phyloP scores from a whole-genome alignment of 2,113 vertebrate species.

The Electrona antarctica region DNA sequence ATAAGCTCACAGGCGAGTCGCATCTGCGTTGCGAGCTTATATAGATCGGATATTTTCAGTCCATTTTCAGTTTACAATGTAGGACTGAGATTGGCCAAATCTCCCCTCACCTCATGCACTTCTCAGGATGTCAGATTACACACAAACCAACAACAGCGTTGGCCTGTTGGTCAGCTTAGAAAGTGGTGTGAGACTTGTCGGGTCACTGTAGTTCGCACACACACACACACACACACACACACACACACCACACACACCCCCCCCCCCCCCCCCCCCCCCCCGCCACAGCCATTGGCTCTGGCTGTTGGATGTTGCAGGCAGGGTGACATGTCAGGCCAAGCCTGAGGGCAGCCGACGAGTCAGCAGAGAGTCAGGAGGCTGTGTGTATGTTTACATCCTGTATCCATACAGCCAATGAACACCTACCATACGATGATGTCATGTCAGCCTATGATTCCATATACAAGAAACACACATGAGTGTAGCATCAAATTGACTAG shows the following conservation, averaged over 20 bases:
- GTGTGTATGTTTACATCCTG: background rate
- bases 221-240: constrained; percentile 1
- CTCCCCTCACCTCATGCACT: constrained; percentile 13
- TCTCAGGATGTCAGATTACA: constrained; percentile 36
- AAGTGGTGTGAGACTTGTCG: constrained; percentile 2
- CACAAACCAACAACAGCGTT: constrained; percentile 21
- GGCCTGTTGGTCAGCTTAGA: background rate
- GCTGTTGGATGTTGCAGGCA: constrained; percentile 54
- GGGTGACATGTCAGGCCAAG: constrained; percentile 34
- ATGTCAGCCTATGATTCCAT: too few species aligned
- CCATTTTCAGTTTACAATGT: constrained; percentile 1
- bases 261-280: background rate
- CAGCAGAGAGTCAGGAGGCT: background rate
- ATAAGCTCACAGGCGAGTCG: too few species aligned
- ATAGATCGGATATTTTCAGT: background rate
- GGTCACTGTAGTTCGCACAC: constrained; percentile 62
- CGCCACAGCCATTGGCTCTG: constrained; percentile 56
- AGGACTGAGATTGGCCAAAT: constrained; percentile 25
- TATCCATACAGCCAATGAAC: constrained; percentile 18
- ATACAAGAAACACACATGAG: background rate
- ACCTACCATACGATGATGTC: too few species aligned
- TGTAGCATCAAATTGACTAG: background rate
- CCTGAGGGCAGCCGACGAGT: constrained; percentile 8
- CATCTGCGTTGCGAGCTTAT: too few species aligned
- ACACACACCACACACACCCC: background rate